These are phyloP conservation scores for Patiria pectinifera DNA, from an alignment of 53 echinoderm and acorn worm species.

Conservation along the genomic window DNA sequence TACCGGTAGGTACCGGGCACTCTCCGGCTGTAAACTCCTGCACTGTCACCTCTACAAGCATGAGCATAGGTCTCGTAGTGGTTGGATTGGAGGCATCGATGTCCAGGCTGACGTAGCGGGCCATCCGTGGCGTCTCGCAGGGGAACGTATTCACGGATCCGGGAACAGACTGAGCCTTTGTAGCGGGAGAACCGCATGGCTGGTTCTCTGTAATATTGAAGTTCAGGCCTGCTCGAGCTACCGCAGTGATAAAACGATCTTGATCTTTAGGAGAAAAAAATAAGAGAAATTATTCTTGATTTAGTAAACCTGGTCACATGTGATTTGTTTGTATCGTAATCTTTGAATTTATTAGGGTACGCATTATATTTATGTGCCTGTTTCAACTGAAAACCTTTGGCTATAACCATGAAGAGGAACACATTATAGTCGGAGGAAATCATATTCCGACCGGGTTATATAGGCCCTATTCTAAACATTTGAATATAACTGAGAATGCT, in stretches of 20 bases:
- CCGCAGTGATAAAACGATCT: background rate
- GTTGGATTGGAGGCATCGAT: background rate
- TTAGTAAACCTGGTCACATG: too few species aligned
- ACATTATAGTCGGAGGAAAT: too few species aligned
- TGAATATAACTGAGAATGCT: too few species aligned
- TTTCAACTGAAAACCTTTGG: too few species aligned
- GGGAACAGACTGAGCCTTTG: background rate
- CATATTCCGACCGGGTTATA: too few species aligned
- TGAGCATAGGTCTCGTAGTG: background rate
- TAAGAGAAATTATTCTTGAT: background rate
- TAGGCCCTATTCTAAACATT: too few species aligned
- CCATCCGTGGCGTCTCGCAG: slow-evolving; percentile 37
- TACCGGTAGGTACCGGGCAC: background rate
- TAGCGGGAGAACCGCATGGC: slow-evolving; percentile 34
- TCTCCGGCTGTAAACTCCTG: background rate
- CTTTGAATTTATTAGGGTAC: too few species aligned
- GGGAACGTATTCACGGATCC: background rate
- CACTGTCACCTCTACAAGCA: slow-evolving; percentile 1
- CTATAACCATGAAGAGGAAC: too few species aligned
- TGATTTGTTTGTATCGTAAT: too few species aligned
- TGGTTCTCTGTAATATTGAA: slow-evolving; percentile 18
- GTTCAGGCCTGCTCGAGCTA: slow-evolving; percentile 32
- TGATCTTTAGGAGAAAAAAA: background rate
- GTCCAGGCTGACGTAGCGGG: slow-evolving; percentile 15
- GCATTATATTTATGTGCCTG: too few species aligned